Percentiles rank a stretch among this genome's conserved stretches.
These are phyloP conservation scores for Myrmecobius fasciatus DNA, from an alignment of 2,113 vertebrate species.

Conservation along the genomic window DNA sequence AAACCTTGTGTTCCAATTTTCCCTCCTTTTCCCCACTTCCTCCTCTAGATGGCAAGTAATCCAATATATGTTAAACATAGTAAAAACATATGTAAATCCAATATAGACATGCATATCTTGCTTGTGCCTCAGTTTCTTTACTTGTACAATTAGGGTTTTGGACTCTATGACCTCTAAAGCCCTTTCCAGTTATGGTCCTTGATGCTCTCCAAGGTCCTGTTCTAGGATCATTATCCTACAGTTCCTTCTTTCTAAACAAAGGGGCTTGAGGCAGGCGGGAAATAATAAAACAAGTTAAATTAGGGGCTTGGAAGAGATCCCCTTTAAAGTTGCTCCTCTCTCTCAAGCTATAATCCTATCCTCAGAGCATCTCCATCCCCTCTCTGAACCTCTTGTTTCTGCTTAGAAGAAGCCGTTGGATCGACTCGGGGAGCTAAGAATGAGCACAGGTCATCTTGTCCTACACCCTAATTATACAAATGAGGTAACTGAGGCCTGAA, in stretches of 20 bases:
- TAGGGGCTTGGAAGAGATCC: neutral
- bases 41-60: no score
- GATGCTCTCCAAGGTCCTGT: neutral
- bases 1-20: no score
- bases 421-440: neutral
- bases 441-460: neutral
- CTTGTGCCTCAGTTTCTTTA: neutral
- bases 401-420: no score
- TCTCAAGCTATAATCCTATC: neutral
- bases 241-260: neutral
- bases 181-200: neutral
- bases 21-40: no score
- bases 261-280: neutral
- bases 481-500: neutral
- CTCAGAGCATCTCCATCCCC: neutral
- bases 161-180: neutral
- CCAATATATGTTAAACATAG: no score
- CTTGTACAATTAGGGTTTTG: neutral
- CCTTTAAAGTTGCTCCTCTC: neutral
- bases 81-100: no score
- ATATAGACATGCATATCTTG: neutral
- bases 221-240: neutral
- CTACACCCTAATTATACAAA: neutral
- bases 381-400: neutral
- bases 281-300: neutral